Evolutionary conservation across 2,888 invertebrate genomes (phyloP).

Genomic region (Lasioglossum morio): DNA sequence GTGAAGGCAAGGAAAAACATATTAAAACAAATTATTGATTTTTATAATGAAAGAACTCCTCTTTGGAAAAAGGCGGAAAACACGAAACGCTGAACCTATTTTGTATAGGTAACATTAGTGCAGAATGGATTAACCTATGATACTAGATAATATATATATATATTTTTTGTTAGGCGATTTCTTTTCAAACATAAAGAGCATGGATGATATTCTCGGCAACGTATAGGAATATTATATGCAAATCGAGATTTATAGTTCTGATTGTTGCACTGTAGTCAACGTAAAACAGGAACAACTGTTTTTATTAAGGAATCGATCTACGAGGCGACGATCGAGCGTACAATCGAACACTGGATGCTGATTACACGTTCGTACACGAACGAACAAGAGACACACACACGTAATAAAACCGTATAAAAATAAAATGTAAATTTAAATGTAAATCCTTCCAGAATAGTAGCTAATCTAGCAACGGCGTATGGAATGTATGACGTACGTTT

Average conservation of each 20-base stretch:
- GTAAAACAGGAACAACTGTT: conserved; percentile 27
- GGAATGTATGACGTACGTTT: conserved; percentile 57
- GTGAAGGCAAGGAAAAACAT: background rate
- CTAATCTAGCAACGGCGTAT: conserved; percentile 31
- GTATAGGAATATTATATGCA: conserved; percentile 1
- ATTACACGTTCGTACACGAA: conserved; percentile 30
- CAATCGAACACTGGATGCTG: conserved; percentile 21
- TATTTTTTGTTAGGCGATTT: background rate
- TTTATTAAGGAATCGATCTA: conserved; percentile 17
- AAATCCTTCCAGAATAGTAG: conserved; percentile 36
- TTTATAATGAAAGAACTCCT: background rate
- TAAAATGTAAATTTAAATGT: conserved; percentile 50
- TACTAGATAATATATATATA: background rate
- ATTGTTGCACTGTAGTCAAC: conserved; percentile 22
- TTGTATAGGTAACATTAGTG: background rate
- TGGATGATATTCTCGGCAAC: background rate
- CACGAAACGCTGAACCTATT: background rate
- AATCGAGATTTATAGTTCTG: background rate
- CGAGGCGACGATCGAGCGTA: background rate
- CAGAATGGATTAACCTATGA: background rate
- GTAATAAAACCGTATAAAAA: conserved; percentile 60
- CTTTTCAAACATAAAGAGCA: background rate
- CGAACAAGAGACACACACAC: conserved; percentile 19
- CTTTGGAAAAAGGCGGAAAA: background rate
- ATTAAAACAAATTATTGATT: background rate